Conservation (phyloP, 2,113 vertebrate species). For the Carollia perspicillata region DNA sequence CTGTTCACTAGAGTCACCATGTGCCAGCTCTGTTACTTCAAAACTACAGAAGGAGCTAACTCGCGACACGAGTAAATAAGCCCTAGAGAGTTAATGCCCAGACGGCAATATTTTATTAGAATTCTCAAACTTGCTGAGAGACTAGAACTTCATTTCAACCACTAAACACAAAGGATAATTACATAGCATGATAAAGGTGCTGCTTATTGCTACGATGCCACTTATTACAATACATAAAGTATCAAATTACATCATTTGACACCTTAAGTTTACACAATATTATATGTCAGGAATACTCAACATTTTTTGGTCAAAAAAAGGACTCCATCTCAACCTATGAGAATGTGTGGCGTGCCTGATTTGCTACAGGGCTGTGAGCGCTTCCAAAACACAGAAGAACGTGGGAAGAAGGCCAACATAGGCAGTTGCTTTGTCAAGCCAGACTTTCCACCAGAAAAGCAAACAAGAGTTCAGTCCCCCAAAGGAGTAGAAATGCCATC, state of each 20-base stretch:
- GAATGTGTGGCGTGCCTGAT: neutral
- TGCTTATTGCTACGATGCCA: neutral
- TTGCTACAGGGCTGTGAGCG: neutral
- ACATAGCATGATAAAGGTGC: neutral
- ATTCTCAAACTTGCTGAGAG: neutral
- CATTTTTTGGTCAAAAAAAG: neutral
- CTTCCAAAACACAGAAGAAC: neutral
- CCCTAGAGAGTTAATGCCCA: neutral
- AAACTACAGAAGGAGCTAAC: neutral
- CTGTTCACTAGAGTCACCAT: neutral
- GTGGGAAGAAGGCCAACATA: neutral
- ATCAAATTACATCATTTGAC: neutral
- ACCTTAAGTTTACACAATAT: neutral
- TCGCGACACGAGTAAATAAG: neutral
- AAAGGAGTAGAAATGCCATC: neutral
- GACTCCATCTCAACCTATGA: neutral
- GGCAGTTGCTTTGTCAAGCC: neutral
- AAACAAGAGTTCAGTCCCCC: conserved; percentile 30
- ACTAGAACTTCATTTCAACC: neutral
- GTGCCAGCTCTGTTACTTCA: neutral
- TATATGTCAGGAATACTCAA: neutral
- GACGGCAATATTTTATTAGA: neutral
- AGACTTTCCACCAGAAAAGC: neutral
- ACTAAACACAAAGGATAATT: neutral
- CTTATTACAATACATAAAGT: too few species aligned